phyloP scores from a whole-genome alignment of 2,797 vertebrate species.

The Dendrocincla fuliginosa region DNA sequence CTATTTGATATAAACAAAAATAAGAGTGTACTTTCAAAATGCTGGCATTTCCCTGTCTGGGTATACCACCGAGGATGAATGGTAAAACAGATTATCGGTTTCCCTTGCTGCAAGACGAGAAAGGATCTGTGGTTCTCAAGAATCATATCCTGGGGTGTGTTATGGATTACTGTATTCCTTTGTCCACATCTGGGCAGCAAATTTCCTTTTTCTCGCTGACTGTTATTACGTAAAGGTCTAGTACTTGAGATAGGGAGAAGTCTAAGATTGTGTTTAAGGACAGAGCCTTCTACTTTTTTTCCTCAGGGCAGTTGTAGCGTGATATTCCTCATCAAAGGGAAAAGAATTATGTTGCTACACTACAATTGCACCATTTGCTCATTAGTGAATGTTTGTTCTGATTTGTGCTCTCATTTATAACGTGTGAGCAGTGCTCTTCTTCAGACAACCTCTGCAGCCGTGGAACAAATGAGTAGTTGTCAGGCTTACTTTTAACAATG shows the following conservation, averaged over 20 bases:
- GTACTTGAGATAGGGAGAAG: neutral
- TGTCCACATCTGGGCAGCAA: neutral
- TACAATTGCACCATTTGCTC: neutral
- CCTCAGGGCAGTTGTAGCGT: neutral
- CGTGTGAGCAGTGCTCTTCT: slow-evolving; percentile 9
- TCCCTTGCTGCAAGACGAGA: neutral
- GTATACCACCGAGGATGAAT: neutral
- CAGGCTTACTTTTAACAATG: slow-evolving; percentile 57
- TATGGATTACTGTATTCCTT: neutral
- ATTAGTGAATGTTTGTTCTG: slow-evolving; percentile 25
- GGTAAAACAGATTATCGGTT: neutral
- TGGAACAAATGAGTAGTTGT: slow-evolving; percentile 25
- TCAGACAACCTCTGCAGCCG: neutral
- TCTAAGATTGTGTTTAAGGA: neutral
- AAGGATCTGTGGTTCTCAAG: neutral
- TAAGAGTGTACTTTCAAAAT: neutral
- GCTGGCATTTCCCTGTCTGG: neutral
- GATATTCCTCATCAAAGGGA: neutral
- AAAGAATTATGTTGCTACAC: neutral
- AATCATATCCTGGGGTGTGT: neutral
- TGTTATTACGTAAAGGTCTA: neutral
- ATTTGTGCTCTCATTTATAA: slow-evolving; percentile 25
- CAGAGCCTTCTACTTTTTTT: neutral
- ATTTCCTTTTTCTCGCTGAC: neutral
- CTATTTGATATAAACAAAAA: neutral